These are phyloP conservation scores for Nemotelus nigrinus DNA, from an alignment of 2,888 invertebrate species.

Conservation along the genomic window DNA sequence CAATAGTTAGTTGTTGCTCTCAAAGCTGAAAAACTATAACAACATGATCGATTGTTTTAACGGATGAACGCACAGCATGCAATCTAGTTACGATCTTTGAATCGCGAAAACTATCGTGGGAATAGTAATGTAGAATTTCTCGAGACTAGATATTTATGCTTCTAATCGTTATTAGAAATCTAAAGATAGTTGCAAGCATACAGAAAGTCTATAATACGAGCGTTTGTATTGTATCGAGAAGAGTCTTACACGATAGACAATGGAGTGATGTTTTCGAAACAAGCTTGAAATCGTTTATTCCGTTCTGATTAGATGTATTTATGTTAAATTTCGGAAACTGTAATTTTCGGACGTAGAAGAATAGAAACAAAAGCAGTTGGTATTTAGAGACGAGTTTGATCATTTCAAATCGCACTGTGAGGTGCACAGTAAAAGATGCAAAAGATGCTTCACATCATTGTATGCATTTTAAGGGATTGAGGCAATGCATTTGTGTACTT, in stretches of 20 bases:
- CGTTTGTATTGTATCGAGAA: not conserved
- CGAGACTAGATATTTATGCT: slow-evolving; percentile 5
- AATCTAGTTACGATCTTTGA: slow-evolving; percentile 21
- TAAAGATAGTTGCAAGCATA: not conserved
- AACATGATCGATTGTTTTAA: slow-evolving; percentile 41
- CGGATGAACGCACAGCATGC: slow-evolving; percentile 29
- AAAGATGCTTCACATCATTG: no score
- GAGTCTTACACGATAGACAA: no score
- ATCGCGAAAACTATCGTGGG: slow-evolving; percentile 26
- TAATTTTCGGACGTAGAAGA: not conserved
- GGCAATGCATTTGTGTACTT: no score
- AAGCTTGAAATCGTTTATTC: slow-evolving; percentile 4
- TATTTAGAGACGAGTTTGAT: not conserved
- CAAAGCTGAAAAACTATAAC: slow-evolving; percentile 22
- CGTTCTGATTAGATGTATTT: slow-evolving; percentile 32
- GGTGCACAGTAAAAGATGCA: no score
- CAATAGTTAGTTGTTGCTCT: no score
- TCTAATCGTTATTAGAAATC: not conserved
- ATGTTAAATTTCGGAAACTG: not conserved
- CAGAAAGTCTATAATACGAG: slow-evolving; percentile 1
- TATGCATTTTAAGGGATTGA: no score
- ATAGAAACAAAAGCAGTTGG: not conserved
- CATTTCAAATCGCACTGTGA: slow-evolving; percentile 5
- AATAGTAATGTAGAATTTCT: slow-evolving; percentile 16
- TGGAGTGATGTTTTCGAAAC: no score